Evolutionary conservation across 2,797 vertebrate genomes (phyloP).

Genomic region (Dallia pectoralis): DNA sequence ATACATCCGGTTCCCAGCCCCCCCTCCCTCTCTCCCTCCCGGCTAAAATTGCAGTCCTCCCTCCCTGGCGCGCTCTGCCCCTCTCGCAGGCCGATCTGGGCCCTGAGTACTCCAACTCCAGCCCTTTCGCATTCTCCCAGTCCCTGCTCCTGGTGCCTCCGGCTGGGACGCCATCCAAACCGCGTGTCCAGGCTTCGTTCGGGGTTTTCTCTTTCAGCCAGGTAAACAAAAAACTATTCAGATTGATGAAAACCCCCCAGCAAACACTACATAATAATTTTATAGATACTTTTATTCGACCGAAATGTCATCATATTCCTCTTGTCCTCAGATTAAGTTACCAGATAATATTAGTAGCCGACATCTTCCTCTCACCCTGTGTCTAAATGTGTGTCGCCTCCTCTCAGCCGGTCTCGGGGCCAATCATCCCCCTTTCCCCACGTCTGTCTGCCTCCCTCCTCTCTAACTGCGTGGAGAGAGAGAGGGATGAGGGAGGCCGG

Average conservation of each 20-base stretch:
- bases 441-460: slow-evolving; percentile 64
- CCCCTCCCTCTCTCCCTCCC: slow-evolving; percentile 61
- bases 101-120: slow-evolving; percentile 73
- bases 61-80: slow-evolving; percentile 61
- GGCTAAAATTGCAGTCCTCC: slow-evolving; percentile 54
- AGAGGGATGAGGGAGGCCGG: slow-evolving; percentile 36
- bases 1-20: slow-evolving; percentile 50
- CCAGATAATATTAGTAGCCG: background rate
- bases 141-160: slow-evolving; percentile 64
- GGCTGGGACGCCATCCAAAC: slow-evolving; percentile 30
- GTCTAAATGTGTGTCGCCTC: background rate
- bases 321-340: background rate
- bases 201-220: slow-evolving; percentile 69
- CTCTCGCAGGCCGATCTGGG: slow-evolving; percentile 67
- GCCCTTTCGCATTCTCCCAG: slow-evolving; percentile 69
- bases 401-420: slow-evolving; percentile 62
- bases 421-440: slow-evolving; percentile 46
- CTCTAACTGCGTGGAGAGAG: slow-evolving; percentile 58
- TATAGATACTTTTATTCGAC: background rate
- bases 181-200: slow-evolving; percentile 63
- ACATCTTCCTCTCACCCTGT: background rate
- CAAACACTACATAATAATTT: background rate
- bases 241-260: background rate
- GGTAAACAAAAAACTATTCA: slow-evolving; percentile 46
- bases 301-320: background rate